Evolutionary conservation across 2,113 vertebrate genomes (phyloP).

Genomic region (Donacobius atricapilla): DNA sequence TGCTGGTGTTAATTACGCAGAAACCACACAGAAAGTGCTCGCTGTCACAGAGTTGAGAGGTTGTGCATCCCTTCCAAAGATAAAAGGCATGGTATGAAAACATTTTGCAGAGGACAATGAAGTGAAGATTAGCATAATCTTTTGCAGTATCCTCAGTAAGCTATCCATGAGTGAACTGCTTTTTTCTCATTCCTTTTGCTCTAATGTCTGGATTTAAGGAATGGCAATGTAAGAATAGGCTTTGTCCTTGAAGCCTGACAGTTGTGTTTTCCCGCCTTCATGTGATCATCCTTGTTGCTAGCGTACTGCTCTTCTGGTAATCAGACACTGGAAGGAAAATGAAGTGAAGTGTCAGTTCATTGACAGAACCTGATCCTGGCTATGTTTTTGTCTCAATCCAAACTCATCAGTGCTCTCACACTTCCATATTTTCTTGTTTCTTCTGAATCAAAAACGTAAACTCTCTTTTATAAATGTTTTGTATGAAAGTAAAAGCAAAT

Average conservation of each 20-base stretch:
- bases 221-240: slow-evolving; percentile 86
- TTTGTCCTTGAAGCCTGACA: slow-evolving; percentile 87
- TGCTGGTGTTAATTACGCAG: slow-evolving; percentile 99
- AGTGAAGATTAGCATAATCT: slow-evolving; percentile 99
- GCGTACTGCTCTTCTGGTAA: slow-evolving; percentile 81
- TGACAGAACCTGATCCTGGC: slow-evolving; percentile 84
- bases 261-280: slow-evolving; percentile 96
- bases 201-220: slow-evolving; percentile 89
- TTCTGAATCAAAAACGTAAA: slow-evolving; percentile 49
- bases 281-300: slow-evolving; percentile 92
- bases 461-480: slow-evolving; percentile 33
- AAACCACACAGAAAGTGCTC: slow-evolving; percentile 99
- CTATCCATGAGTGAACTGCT: slow-evolving; percentile 90
- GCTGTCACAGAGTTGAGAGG: slow-evolving; percentile 98
- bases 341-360: slow-evolving; percentile 84
- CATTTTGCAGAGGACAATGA: slow-evolving; percentile 97
- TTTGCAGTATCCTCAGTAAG: slow-evolving; percentile 97
- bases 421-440: slow-evolving; percentile 22
- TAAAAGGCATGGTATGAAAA: slow-evolving; percentile 99
- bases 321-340: slow-evolving; percentile 87
- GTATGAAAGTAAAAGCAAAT: slow-evolving; percentile 31
- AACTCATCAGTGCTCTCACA: slow-evolving; percentile 55
- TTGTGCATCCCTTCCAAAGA: slow-evolving; percentile 98
- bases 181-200: slow-evolving; percentile 81
- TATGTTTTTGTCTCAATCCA: slow-evolving; percentile 84